A percentile compares a stretch with the other conserved stretches of the same genome.
Conservation (phyloP, 2,888 invertebrate species). For the Tanytarsus gracilentus region DNA sequence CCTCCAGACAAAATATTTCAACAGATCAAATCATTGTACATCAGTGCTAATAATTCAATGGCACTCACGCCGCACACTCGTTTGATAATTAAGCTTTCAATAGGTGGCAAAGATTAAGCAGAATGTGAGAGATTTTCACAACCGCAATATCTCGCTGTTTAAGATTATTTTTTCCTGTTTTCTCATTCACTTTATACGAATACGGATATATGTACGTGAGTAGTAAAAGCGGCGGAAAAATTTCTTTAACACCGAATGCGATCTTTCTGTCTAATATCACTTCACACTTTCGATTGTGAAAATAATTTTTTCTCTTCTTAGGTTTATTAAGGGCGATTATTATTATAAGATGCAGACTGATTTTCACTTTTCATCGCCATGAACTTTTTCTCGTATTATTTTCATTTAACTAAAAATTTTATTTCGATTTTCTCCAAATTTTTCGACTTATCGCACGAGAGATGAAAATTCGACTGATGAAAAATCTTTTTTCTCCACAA, state of each 20-base stretch:
- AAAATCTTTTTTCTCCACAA: too few relatives aligned
- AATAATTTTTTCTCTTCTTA: background rate
- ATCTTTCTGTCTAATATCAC: conserved; percentile 27
- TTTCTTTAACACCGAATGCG: too few relatives aligned
- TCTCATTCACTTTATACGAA: too few relatives aligned
- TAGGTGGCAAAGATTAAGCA: conserved; percentile 35
- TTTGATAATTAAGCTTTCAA: conserved; percentile 42
- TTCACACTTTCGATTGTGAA: conserved; percentile 28
- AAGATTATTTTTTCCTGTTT: conserved; percentile 28
- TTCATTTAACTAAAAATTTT: background rate
- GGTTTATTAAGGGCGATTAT: background rate
- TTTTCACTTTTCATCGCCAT: background rate
- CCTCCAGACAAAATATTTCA: conserved; percentile 21
- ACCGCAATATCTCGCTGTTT: conserved; percentile 1
- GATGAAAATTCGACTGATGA: conserved; percentile 26
- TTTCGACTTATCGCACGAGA: conserved; percentile 20
- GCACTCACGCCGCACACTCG: conserved; percentile 33
- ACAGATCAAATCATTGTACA: conserved; percentile 13
- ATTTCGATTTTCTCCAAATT: background rate
- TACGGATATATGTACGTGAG: too few relatives aligned
- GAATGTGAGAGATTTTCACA: conserved; percentile 1
- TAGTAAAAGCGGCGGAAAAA: conserved; percentile 22
- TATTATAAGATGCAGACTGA: background rate
- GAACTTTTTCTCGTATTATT: background rate
- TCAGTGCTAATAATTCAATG: conserved; percentile 21